Percentiles rank a stretch among this genome's conserved stretches.
Evolutionary conservation across 2,113 vertebrate species (phyloP).

Genomic region (Cephalophus harveyi): DNA sequence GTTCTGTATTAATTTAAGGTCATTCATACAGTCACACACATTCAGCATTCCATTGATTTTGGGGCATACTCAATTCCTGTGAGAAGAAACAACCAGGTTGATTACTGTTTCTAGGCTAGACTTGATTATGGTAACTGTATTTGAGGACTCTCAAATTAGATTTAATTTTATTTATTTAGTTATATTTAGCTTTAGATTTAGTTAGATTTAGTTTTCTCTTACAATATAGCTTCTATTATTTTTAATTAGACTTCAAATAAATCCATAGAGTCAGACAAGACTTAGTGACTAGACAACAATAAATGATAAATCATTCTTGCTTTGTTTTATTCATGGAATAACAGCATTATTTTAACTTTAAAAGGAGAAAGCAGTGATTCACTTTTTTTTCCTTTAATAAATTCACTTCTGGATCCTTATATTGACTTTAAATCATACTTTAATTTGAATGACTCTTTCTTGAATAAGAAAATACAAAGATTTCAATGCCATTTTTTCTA

Average conservation of each 20-base stretch:
- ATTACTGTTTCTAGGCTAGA: not conserved
- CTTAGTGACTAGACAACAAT: not conserved
- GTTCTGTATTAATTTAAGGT: not conserved
- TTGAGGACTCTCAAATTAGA: not conserved
- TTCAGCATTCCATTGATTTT: not conserved
- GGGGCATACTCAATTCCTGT: not conserved
- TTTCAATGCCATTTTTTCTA: not conserved
- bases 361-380: not conserved
- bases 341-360: not conserved
- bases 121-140: not conserved
- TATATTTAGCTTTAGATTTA: not conserved
- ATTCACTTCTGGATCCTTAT: not conserved
- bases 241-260: not conserved
- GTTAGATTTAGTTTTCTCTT: not conserved
- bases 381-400: not conserved
- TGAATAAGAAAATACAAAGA: not conserved
- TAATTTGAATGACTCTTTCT: not conserved
- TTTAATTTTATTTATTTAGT: no score
- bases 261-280: not conserved
- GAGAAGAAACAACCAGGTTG: not conserved
- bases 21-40: not conserved
- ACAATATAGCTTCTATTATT: not conserved
- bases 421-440: not conserved
- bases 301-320: not conserved
- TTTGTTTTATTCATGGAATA: not conserved